These are phyloP conservation scores for Diadumene lineata DNA, from an alignment of 92 coral and sea anemone species.

Conservation along the genomic window DNA sequence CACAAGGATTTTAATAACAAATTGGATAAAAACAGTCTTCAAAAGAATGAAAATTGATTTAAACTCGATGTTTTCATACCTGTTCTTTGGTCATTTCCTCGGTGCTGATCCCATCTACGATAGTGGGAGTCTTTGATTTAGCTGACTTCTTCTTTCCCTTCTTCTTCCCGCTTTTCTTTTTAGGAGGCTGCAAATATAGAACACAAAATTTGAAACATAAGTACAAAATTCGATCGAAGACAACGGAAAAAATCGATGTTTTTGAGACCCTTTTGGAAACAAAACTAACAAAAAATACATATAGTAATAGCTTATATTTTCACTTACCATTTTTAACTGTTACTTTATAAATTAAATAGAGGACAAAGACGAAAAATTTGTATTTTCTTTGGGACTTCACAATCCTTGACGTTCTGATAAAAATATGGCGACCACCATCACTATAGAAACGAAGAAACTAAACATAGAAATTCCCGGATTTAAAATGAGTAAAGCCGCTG, in stretches of 20 bases:
- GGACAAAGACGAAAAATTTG: neutral
- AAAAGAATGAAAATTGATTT: neutral
- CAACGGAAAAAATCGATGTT: neutral
- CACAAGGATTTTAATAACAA: no score
- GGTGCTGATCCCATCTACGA: slow-evolving; percentile 97
- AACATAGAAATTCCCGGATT: slow-evolving; percentile 43
- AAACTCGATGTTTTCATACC: slow-evolving; percentile 39
- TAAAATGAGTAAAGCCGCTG: slow-evolving; percentile 1
- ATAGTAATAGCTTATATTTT: neutral
- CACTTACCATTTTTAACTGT: slow-evolving; percentile 20
- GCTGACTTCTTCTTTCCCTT: slow-evolving; percentile 95
- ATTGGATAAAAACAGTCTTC: no score
- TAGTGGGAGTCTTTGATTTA: slow-evolving; percentile 93
- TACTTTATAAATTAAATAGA: neutral
- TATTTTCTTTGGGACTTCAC: neutral
- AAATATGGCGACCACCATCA: slow-evolving; percentile 53
- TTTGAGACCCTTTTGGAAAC: neutral
- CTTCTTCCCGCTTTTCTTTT: slow-evolving; percentile 87
- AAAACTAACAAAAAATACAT: slow-evolving; percentile 1
- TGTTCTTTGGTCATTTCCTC: slow-evolving; percentile 99
- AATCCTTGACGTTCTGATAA: neutral
- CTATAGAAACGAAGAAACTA: slow-evolving; percentile 28
- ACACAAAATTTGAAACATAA: neutral
- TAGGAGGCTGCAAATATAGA: slow-evolving; percentile 77
- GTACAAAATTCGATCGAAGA: neutral